Conservation (phyloP, 2,797 vertebrate genomes). For the Anomalospiza imberbis region DNA sequence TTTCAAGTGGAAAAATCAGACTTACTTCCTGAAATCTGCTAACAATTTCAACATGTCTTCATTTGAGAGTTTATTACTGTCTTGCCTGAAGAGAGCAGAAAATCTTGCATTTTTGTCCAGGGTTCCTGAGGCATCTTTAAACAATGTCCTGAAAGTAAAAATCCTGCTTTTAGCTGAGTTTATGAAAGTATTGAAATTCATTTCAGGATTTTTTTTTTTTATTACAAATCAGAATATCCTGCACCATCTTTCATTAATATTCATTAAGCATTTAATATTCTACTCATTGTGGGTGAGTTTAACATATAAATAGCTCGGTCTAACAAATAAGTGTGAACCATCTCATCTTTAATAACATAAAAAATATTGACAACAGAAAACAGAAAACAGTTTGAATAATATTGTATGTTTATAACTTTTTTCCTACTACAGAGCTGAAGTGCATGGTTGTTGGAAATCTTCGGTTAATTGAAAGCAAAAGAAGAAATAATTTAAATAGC, state of each 20-base stretch:
- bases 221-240: neutral
- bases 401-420: neutral
- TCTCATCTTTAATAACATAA: neutral
- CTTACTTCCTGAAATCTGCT: slow-evolving; percentile 94
- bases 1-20: neutral
- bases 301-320: neutral
- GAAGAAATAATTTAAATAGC: neutral
- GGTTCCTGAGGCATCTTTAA: slow-evolving; percentile 91
- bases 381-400: neutral
- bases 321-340: neutral
- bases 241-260: neutral
- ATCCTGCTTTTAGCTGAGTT: neutral
- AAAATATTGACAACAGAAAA: neutral
- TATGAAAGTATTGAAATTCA: neutral
- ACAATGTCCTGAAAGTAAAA: slow-evolving; percentile 83
- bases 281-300: neutral
- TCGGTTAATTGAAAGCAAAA: neutral
- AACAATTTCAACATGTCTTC: slow-evolving; percentile 96
- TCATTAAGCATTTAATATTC: neutral
- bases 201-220: neutral
- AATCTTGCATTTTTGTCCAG: slow-evolving; percentile 91
- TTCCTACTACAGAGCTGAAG: neutral
- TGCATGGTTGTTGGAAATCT: neutral
- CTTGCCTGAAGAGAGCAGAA: slow-evolving; percentile 92
- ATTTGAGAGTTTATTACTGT: slow-evolving; percentile 95